Conservation (phyloP, 2,888 invertebrate genomes). For the Synanthedon tipuliformis region DNA sequence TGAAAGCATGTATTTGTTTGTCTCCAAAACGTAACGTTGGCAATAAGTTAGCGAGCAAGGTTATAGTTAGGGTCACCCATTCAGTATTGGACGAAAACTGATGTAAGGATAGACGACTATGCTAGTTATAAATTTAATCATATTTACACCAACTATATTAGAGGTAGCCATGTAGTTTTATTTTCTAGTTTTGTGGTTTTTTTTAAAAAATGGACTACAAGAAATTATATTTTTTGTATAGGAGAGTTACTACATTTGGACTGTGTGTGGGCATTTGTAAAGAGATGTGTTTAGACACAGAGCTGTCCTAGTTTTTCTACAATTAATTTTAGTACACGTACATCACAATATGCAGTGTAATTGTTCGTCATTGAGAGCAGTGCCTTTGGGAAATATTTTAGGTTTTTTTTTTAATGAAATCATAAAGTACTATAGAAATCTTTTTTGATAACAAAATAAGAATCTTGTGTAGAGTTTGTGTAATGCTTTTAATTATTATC, state of each 20-base stretch:
- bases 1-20: constrained; percentile 1
- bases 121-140: constrained; percentile 49
- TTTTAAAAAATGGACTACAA: background rate
- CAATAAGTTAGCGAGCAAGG: constrained; percentile 48
- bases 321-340: background rate
- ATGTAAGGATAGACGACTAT: constrained; percentile 39
- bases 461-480: background rate
- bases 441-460: background rate
- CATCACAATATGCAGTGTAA: background rate
- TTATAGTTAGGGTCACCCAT: constrained; percentile 50
- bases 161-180: constrained; percentile 53
- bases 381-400: background rate
- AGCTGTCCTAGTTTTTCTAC: background rate
- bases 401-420: background rate
- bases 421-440: background rate
- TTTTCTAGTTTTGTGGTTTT: constrained; percentile 31
- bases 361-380: background rate
- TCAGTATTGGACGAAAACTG: constrained; percentile 62
- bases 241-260: background rate
- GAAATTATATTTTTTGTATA: background rate
- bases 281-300: background rate
- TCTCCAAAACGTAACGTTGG: constrained; percentile 37
- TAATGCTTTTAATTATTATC: background rate
- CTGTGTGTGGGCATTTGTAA: background rate
- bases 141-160: constrained; percentile 59